Conservation (phyloP, 2,797 vertebrate species). For the Enteromius treurensis region DNA sequence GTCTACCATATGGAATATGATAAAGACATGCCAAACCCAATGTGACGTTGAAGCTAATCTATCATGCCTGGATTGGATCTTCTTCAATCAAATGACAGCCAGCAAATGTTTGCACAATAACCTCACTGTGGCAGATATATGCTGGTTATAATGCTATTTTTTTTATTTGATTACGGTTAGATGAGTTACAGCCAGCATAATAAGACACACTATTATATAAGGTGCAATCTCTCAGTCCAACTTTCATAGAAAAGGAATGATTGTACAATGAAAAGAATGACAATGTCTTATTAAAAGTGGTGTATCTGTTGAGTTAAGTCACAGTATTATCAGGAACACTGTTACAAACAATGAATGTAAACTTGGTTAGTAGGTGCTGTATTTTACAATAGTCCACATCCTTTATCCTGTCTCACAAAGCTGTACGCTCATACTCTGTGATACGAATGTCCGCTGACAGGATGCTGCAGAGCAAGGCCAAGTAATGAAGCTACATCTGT, state of each 20-base stretch:
- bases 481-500: slow-evolving; percentile 37
- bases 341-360: not conserved
- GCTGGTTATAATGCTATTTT: not conserved
- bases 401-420: slow-evolving; percentile 23
- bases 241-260: not conserved
- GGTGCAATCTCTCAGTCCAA: not conserved
- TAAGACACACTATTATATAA: not conserved
- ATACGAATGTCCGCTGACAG: not conserved
- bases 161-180: slow-evolving; percentile 3
- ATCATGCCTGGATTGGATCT: not conserved
- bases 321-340: not conserved
- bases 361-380: slow-evolving; percentile 6
- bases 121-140: not conserved
- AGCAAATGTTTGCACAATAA: not conserved
- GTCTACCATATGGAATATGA: not conserved
- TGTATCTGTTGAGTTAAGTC: not conserved
- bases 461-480: slow-evolving; percentile 21
- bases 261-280: not conserved
- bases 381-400: not conserved
- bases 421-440: not conserved
- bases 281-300: not conserved
- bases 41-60: slow-evolving; percentile 1
- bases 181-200: slow-evolving; percentile 5
- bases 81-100: not conserved
- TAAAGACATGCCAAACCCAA: not conserved